Evolutionary conservation across 2,113 vertebrate species (phyloP), one percentile per base, ranked within the genome.

Genomic region (Acrocephalus arundinaceus): DNA sequence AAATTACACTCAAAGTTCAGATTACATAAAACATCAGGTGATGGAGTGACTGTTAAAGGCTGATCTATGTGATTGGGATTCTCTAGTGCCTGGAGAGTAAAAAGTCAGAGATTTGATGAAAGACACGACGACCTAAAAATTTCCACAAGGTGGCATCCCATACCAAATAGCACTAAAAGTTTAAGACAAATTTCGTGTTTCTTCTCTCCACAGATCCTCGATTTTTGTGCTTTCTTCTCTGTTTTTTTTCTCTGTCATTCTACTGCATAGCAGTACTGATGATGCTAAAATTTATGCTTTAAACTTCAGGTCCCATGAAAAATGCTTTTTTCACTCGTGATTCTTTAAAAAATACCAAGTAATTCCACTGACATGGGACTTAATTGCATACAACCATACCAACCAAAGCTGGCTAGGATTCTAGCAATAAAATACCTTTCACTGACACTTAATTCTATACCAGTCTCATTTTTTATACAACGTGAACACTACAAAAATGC

Each of bases 131-230:
- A n/a, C 15, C 52, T 65, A 49, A 61, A 52, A n/a, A 37, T 3
- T 33, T 79, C 94, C 97, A 96, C 96, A 67, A 92, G 97, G 86
- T 97, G 97, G 97, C 85, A 84, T 37, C 75, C 68, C 75, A 83
- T 55, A 90, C 80, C 25, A 89, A 89, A 76, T 0, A 89, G 66
- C 55, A 76, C 39, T 35, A 31, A 10, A n/a, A 24, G 16, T 76
- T 66, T 19, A 70, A 59, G 23, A 23, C 4, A 9, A 24, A 51
- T 71, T 67, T 31, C 35, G 2, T 93, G 83, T 43, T 41, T 45
- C 62, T 75, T 65, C 79, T 85, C 55, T 79, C 55, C 94, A 89
- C n/a, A 49, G 67, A 28, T 43, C 17, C 62, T 93, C 37, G 35
- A 24, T 71, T 84, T 83, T 90, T 78, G 54, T 33, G 59, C 31